phyloP scores from a whole-genome alignment of 1,140 invertebrate species.

The Drosophila dunni region DNA sequence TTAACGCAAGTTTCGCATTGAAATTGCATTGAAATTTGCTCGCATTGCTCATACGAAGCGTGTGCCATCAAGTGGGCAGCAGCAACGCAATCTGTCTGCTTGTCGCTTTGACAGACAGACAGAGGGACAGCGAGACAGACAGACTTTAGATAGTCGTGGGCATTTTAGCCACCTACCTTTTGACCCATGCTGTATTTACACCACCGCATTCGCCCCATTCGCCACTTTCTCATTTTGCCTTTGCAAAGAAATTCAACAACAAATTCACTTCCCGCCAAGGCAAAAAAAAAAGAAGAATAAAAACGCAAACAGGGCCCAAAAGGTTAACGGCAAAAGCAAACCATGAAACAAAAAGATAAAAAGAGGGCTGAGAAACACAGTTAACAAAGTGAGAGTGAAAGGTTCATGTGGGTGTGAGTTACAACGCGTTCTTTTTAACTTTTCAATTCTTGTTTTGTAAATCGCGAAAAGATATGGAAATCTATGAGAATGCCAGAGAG shows the following conservation, averaged over 20 bases:
- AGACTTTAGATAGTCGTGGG: constrained; percentile 27
- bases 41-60: constrained; percentile 74
- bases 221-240: constrained; percentile 28
- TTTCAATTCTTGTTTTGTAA: constrained; percentile 20
- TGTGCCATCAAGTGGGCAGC: constrained; percentile 71
- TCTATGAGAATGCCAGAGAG: not conserved
- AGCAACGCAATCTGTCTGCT: constrained; percentile 39
- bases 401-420: constrained; percentile 12
- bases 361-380: constrained; percentile 17
- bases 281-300: constrained; percentile 3
- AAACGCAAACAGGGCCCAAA: constrained; percentile 25
- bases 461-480: constrained; percentile 18
- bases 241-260: constrained; percentile 49
- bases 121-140: constrained; percentile 10
- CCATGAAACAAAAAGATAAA: constrained; percentile 21
- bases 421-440: constrained; percentile 22
- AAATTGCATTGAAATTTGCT: constrained; percentile 54
- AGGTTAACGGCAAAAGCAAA: constrained; percentile 48
- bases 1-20: constrained; percentile 8
- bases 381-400: constrained; percentile 46
- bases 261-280: constrained; percentile 76
- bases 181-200: constrained; percentile 27
- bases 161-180: constrained; percentile 32
- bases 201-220: constrained; percentile 10
- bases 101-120: constrained; percentile 30